A percentile compares a stretch with the other conserved stretches of the same genome.
These are phyloP conservation scores for Pristiophorus japonicus DNA, from an alignment of 2,113 vertebrate genomes.

Conservation along the genomic window DNA sequence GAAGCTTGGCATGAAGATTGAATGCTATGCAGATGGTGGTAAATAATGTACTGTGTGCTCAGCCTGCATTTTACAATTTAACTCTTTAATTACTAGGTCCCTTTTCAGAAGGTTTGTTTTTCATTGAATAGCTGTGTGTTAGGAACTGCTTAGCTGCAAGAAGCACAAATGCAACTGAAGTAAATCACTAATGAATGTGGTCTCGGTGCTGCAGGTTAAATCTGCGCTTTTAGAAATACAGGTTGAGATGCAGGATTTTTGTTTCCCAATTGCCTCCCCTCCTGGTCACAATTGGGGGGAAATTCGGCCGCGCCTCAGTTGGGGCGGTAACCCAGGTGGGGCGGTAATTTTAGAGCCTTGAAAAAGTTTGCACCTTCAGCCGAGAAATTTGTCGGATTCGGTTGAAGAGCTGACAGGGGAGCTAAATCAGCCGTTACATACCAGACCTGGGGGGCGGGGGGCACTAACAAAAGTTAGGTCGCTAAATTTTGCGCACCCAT, in stretches of 20 bases:
- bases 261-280: not conserved
- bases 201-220: not conserved
- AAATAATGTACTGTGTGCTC: not conserved
- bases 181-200: not conserved
- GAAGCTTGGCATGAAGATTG: not conserved
- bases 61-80: not conserved
- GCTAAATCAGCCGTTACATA: too few species aligned
- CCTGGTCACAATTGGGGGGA: too few species aligned
- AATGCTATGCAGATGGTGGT: not conserved
- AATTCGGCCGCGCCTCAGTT: too few species aligned
- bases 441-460: too few species aligned
- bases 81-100: not conserved
- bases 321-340: too few species aligned
- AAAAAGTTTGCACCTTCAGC: too few species aligned
- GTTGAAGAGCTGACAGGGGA: too few species aligned
- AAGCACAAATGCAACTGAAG: not conserved
- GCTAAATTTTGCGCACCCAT: too few species aligned
- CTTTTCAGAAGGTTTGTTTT: not conserved
- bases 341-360: too few species aligned
- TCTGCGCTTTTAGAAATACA: not conserved
- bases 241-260: not conserved
- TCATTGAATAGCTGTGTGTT: not conserved
- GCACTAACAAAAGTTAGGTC: too few species aligned
- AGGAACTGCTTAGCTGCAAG: not conserved
- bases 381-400: too few species aligned